These are phyloP conservation scores for Dendrocincla fuliginosa DNA, from an alignment of 2,797 vertebrate genomes.

Conservation along the genomic window DNA sequence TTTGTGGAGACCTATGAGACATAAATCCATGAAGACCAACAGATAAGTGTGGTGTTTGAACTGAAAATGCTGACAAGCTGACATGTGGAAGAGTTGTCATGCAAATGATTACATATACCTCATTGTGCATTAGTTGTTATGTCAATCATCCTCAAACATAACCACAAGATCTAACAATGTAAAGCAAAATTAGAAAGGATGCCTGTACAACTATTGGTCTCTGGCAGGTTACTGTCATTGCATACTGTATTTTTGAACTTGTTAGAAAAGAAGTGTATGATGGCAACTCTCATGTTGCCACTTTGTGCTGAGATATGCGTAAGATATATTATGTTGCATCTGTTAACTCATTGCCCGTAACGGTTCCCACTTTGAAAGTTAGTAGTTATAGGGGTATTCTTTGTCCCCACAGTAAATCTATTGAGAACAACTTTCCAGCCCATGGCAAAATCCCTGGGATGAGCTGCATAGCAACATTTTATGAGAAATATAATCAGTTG, in stretches of 20 bases:
- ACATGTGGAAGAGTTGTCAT: neutral
- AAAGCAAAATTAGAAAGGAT: neutral
- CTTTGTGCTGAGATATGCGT: neutral
- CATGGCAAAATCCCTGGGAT: neutral
- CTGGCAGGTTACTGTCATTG: neutral
- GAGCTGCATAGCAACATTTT: neutral
- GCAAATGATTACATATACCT: neutral
- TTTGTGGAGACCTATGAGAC: neutral
- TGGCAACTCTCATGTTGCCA: neutral
- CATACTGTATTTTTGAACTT: neutral
- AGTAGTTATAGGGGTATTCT: neutral
- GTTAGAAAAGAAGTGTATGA: neutral
- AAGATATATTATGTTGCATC: neutral
- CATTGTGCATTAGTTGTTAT: neutral
- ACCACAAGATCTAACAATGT: neutral
- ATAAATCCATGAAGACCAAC: neutral
- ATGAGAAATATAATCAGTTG: neutral
- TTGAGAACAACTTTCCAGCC: neutral
- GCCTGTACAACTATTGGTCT: neutral
- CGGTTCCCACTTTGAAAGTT: neutral
- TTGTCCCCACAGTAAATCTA: neutral
- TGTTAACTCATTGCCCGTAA: neutral
- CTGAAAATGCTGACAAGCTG: neutral
- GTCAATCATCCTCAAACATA: neutral
- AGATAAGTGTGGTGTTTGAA: neutral